phyloP scores from a whole-genome alignment of 2,888 invertebrate genomes.

The Acanthosepion lycidas region DNA sequence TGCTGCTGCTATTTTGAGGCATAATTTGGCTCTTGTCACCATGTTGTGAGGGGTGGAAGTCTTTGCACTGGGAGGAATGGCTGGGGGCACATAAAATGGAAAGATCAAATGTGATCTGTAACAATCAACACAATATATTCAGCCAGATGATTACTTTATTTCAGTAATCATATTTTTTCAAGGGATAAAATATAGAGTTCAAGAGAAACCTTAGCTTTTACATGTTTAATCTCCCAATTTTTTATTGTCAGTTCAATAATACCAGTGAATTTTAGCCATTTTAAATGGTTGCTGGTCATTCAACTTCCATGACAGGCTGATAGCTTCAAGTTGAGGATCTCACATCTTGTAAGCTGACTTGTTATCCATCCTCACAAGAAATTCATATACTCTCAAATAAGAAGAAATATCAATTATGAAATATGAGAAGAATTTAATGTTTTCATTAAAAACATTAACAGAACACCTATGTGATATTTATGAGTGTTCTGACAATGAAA shows the following conservation, averaged over 20 bases:
- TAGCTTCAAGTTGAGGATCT: conserved; percentile 23
- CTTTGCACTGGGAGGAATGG: neutral
- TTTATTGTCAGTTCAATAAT: conserved; percentile 18
- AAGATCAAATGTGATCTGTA: conserved; percentile 13
- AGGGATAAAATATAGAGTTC: conserved; percentile 8
- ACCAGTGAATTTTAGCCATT: conserved; percentile 17
- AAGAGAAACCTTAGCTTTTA: conserved; percentile 33
- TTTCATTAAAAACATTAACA: conserved; percentile 13
- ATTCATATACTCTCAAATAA: conserved; percentile 33
- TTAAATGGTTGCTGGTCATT: conserved; percentile 23
- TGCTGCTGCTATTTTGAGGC: conserved; percentile 33
- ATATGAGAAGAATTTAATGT: conserved; percentile 24
- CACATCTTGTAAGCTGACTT: conserved; percentile 14
- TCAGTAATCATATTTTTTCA: conserved; percentile 33
- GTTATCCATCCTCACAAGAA: conserved; percentile 33
- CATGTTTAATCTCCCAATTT: conserved; percentile 33
- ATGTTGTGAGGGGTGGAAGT: conserved; percentile 33
- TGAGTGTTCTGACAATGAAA: conserved; percentile 18
- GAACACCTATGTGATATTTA: neutral
- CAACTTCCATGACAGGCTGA: conserved; percentile 24
- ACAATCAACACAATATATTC: conserved; percentile 8
- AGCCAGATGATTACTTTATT: conserved; percentile 22
- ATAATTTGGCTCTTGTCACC: conserved; percentile 33
- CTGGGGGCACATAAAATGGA: conserved; percentile 21
- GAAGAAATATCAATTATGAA: neutral